phyloP scores from a whole-genome alignment of 2,888 invertebrate genomes.

The Marronus borbonicus region DNA sequence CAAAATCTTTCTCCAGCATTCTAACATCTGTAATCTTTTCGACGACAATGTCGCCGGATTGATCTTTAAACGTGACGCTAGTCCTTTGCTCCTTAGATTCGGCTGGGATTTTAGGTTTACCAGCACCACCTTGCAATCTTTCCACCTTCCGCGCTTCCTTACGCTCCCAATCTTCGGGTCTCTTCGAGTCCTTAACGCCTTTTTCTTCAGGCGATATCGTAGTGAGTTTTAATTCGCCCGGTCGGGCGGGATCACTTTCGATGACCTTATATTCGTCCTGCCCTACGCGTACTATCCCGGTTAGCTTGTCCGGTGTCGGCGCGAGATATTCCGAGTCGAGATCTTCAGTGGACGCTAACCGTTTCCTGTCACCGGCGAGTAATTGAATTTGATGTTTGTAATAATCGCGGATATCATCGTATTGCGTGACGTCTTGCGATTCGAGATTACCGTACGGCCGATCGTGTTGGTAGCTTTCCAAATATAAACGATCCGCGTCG shows the following conservation, averaged over 20 bases:
- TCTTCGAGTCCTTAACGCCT: conserved; percentile 69
- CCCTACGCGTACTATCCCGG: conserved; percentile 65
- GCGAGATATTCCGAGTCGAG: conserved; percentile 63
- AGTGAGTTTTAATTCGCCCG: conserved; percentile 64
- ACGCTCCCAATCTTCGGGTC: conserved; percentile 69
- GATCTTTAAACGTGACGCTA: conserved; percentile 57
- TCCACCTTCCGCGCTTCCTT: conserved; percentile 68
- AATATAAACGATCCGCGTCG: conserved; percentile 54
- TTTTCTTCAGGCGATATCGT: conserved; percentile 69
- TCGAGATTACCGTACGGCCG: conserved; percentile 53
- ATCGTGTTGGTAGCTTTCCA: conserved; percentile 59
- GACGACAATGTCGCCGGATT: conserved; percentile 48
- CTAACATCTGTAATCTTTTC: conserved; percentile 45
- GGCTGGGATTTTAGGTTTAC: conserved; percentile 64
- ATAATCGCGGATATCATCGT: conserved; percentile 66
- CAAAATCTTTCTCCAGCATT: conserved; percentile 32
- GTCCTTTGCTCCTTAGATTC: conserved; percentile 62
- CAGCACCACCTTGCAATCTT: conserved; percentile 69
- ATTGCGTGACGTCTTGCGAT: conserved; percentile 66
- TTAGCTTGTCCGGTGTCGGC: conserved; percentile 62
- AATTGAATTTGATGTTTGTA: conserved; percentile 66
- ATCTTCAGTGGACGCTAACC: conserved; percentile 70
- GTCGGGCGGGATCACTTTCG: conserved; percentile 64
- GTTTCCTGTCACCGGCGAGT: conserved; percentile 66
- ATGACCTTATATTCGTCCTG: conserved; percentile 64